phyloP scores from a whole-genome alignment of 2,113 vertebrate species.

The Thamnophis sirtalis region DNA sequence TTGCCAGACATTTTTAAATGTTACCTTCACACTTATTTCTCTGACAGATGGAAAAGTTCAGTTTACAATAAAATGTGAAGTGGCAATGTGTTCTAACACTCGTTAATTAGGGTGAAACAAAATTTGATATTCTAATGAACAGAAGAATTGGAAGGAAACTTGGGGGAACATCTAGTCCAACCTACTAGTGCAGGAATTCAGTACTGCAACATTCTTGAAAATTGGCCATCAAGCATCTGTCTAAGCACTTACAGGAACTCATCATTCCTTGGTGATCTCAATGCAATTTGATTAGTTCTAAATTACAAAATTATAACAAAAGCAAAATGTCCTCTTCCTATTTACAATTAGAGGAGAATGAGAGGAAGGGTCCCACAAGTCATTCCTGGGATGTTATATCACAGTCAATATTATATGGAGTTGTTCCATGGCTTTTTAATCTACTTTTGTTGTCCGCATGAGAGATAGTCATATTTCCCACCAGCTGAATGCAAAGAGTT shows the following conservation, averaged over 20 bases:
- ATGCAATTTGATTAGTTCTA: background rate
- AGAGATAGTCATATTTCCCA: background rate
- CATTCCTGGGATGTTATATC: background rate
- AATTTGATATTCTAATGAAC: background rate
- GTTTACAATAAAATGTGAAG: background rate
- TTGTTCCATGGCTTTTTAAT: slow-evolving; percentile 3
- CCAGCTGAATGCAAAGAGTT: background rate
- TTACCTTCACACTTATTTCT: background rate
- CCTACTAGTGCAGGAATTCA: background rate
- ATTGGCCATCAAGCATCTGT: background rate
- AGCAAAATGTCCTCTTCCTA: background rate
- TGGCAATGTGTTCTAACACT: background rate
- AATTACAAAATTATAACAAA: background rate
- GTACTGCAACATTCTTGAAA: background rate
- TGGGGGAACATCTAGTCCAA: background rate
- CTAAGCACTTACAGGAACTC: background rate
- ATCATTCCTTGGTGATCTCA: background rate
- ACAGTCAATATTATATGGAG: background rate
- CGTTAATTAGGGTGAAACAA: background rate
- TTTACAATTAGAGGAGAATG: background rate
- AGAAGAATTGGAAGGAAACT: background rate
- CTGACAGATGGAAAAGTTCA: background rate
- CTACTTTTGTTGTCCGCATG: slow-evolving; percentile 2
- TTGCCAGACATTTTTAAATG: too few species aligned
- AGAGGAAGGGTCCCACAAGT: background rate